A percentile compares a stretch with the other conserved stretches of the same genome.
phyloP scores from a whole-genome alignment of 2,888 invertebrate species.

The Gerris lacustris region DNA sequence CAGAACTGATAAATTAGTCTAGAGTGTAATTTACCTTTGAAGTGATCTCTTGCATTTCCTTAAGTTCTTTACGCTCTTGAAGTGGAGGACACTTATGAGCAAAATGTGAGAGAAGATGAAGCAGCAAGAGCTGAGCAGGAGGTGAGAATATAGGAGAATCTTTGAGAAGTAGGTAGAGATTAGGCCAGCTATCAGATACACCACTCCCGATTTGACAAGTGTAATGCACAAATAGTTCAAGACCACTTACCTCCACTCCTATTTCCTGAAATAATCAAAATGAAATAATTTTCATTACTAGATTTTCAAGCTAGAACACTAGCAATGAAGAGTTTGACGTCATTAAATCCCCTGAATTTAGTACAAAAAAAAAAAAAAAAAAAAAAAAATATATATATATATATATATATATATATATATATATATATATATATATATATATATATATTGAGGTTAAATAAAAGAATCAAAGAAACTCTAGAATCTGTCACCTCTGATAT shows the following conservation, averaged over 20 bases:
- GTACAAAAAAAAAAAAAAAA: too few relatives aligned
- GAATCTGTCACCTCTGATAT: too few relatives aligned
- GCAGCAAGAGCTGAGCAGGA: conserved; percentile 63
- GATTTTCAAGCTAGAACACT: too few relatives aligned
- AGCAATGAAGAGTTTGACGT: too few relatives aligned
- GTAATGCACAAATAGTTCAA: conserved; percentile 63
- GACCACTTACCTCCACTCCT: conserved; percentile 62
- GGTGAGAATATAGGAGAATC: conserved; percentile 61
- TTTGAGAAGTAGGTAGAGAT: conserved; percentile 57
- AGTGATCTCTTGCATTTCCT: conserved; percentile 64
- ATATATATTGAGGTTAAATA: too few relatives aligned
- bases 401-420: too few relatives aligned
- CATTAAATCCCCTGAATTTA: too few relatives aligned
- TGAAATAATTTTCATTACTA: too few relatives aligned
- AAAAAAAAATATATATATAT: too few relatives aligned
- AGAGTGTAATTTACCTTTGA: conserved; percentile 41
- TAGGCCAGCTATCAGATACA: conserved; percentile 64
- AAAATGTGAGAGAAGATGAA: conserved; percentile 69
- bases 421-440: too few relatives aligned
- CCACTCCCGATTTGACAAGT: conserved; percentile 47
- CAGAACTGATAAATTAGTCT: too few relatives aligned
- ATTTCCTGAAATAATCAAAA: conserved; percentile 33
- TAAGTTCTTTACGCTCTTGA: conserved; percentile 64
- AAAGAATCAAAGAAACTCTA: too few relatives aligned
- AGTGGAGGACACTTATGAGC: conserved; percentile 63